Percentiles rank a stretch among this genome's conserved stretches.
These are phyloP conservation scores for Ciconia boyciana DNA, from an alignment of 2,113 vertebrate genomes.

Conservation along the genomic window DNA sequence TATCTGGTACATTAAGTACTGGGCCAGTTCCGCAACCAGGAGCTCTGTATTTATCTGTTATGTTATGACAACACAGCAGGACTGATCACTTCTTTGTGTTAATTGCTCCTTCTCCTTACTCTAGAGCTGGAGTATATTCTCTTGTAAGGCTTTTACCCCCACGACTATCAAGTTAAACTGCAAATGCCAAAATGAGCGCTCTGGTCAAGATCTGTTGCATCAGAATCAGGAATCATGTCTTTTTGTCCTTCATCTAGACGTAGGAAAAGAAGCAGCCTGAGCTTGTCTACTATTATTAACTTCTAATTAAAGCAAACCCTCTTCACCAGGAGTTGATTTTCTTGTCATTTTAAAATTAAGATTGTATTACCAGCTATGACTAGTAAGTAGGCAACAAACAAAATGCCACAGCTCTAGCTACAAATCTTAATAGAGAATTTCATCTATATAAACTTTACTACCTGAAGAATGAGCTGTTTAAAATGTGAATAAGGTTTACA, in stretches of 20 bases:
- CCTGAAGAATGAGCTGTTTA: background rate
- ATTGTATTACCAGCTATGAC: background rate
- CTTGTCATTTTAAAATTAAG: background rate
- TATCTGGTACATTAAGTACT: background rate
- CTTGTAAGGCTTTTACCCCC: background rate
- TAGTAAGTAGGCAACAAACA: background rate
- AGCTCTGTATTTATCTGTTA: background rate
- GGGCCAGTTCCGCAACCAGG: background rate
- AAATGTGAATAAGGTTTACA: background rate
- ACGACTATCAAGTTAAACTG: accelerated
- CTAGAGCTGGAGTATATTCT: background rate
- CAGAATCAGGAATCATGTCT: background rate
- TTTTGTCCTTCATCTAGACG: background rate
- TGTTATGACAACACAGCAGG: background rate
- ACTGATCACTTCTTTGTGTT: background rate
- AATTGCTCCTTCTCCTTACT: background rate
- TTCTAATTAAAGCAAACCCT: background rate
- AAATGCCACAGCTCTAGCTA: background rate
- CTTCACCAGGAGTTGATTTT: background rate
- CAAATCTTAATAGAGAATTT: background rate
- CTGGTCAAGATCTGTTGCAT: background rate
- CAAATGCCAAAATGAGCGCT: background rate
- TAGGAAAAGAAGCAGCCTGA: background rate
- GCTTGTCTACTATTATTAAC: background rate
- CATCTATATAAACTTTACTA: background rate